These are phyloP conservation scores for Bubo scandiacus DNA, from an alignment of 2,113 vertebrate genomes.

Conservation along the genomic window DNA sequence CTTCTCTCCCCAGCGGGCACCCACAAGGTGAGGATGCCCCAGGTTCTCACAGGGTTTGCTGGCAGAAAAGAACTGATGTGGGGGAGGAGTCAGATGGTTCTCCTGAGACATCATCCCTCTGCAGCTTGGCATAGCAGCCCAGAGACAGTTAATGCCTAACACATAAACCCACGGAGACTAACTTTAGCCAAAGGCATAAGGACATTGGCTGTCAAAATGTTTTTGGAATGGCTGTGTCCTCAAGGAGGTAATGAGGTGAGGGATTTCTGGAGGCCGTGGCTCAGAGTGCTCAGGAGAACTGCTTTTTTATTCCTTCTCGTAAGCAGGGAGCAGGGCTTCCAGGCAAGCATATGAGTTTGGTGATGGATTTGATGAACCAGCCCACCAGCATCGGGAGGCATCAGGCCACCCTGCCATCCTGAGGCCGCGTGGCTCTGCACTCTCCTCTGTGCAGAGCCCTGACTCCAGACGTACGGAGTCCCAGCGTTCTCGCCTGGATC, in stretches of 20 bases:
- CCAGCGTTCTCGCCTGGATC: background rate
- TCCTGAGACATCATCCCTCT: background rate
- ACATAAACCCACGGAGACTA: background rate
- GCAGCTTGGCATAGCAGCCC: background rate
- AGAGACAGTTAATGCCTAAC: background rate
- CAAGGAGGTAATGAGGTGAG: background rate
- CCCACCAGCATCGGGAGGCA: fast-evolving
- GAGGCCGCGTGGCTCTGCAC: background rate
- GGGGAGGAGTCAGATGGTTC: background rate
- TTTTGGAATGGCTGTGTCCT: conserved; percentile 1
- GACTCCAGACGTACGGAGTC: background rate
- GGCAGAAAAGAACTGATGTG: background rate
- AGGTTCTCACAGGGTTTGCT: background rate
- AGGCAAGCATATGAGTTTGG: background rate
- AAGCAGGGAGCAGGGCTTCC: background rate
- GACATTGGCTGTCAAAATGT: background rate
- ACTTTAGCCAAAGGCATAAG: conserved; percentile 20
- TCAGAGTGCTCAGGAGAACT: background rate
- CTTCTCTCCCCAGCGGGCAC: background rate
- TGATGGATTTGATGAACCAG: background rate
- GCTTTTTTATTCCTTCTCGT: background rate
- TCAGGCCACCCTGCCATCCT: background rate
- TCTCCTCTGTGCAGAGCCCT: background rate
- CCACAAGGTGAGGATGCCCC: background rate
- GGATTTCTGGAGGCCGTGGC: background rate